These are phyloP conservation scores for Carpatolechia fugitivella DNA, from an alignment of 2,888 invertebrate genomes.

Conservation along the genomic window DNA sequence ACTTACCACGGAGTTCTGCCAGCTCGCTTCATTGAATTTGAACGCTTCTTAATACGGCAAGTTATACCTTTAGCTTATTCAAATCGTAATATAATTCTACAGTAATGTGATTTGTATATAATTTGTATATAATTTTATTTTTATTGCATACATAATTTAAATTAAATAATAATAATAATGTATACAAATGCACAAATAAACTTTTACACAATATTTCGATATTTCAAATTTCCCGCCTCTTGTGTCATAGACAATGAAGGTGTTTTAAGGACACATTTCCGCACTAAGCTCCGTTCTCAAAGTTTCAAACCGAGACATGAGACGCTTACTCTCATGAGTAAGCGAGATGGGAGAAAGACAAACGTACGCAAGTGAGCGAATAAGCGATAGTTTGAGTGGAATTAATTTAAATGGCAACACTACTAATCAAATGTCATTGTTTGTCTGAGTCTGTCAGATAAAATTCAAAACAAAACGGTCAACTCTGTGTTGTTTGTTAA, in stretches of 20 bases:
- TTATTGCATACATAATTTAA: constrained; percentile 17
- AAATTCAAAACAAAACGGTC: neutral
- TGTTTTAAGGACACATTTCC: too few species aligned
- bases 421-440: too few species aligned
- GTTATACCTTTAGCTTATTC: constrained; percentile 12
- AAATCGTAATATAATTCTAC: neutral
- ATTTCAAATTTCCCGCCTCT: too few species aligned
- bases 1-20: too few species aligned
- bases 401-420: too few species aligned
- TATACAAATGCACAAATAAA: constrained; percentile 46
- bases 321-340: too few species aligned
- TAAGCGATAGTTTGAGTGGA: too few species aligned
- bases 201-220: constrained; percentile 32
- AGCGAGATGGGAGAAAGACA: too few species aligned
- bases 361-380: too few species aligned
- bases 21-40: neutral
- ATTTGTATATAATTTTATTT: constrained; percentile 22
- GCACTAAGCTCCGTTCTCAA: too few species aligned
- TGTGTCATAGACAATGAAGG: too few species aligned
- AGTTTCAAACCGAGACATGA: too few species aligned
- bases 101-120: constrained; percentile 36
- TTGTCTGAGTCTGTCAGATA: neutral
- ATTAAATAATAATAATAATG: constrained; percentile 18
- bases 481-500: neutral
- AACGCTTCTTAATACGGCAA: constrained; percentile 1